Percentiles rank a stretch among this genome's conserved stretches.
These are phyloP conservation scores for Haliaeetus leucogaster DNA, from an alignment of 2,113 vertebrate genomes.

Conservation along the genomic window DNA sequence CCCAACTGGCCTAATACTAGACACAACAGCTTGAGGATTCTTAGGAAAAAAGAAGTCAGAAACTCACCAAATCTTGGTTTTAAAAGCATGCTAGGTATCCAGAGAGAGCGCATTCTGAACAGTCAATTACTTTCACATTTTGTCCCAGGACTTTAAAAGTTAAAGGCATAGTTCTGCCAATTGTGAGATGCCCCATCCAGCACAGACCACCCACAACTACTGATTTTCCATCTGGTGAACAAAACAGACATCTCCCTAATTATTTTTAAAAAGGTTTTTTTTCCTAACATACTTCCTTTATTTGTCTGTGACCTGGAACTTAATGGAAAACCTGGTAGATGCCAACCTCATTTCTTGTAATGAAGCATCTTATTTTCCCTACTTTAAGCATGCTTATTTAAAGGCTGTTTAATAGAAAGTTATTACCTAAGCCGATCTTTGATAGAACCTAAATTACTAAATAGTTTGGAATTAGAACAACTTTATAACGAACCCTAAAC, in stretches of 20 bases:
- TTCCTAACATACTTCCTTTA: slow-evolving; percentile 80
- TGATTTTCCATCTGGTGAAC: slow-evolving; percentile 85
- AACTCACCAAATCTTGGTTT: slow-evolving; percentile 60
- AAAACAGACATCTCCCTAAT: slow-evolving; percentile 86
- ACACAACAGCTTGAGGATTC: slow-evolving; percentile 29
- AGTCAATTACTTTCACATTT: slow-evolving; percentile 73
- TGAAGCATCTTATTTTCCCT: slow-evolving; percentile 78
- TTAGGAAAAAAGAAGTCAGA: slow-evolving; percentile 61
- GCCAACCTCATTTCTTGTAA: slow-evolving; percentile 80
- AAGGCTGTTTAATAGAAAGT: slow-evolving; percentile 67
- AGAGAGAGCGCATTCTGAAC: slow-evolving; percentile 61
- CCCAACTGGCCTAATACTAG: not conserved
- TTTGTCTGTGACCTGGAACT: slow-evolving; percentile 84
- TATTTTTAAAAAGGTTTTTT: slow-evolving; percentile 83
- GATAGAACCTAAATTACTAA: slow-evolving; percentile 64
- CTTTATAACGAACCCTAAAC: slow-evolving; percentile 56
- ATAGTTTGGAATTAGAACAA: slow-evolving; percentile 59
- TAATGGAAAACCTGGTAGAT: slow-evolving; percentile 79
- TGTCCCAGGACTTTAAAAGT: slow-evolving; percentile 80
- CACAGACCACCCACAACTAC: slow-evolving; percentile 82
- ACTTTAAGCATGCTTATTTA: slow-evolving; percentile 67
- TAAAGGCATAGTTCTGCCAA: slow-evolving; percentile 80
- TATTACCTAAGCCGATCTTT: slow-evolving; percentile 62
- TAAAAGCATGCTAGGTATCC: slow-evolving; percentile 51
- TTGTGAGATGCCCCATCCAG: slow-evolving; percentile 78